Base-by-base conservation (phyloP, 2,888 invertebrate species). In the Odontothrips loti region DNA sequence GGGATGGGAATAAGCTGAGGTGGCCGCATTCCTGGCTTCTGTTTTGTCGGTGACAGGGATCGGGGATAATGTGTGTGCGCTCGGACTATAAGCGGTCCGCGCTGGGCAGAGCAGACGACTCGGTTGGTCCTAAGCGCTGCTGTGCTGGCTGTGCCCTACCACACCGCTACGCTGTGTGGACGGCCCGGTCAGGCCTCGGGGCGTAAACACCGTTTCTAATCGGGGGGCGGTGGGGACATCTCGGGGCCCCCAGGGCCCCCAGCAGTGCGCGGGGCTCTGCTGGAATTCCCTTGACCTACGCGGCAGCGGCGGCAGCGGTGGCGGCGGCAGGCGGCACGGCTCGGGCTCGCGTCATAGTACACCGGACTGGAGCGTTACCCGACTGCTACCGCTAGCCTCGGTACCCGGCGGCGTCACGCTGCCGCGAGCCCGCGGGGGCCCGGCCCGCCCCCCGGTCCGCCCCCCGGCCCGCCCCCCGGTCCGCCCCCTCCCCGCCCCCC, bases 141-240 rank as follows among this genome's bases (percentile, higher is more conserved):
- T n/a, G n/a, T n/a, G n/a, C n/a, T n/a, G n/a, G n/a, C n/a, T 6
- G 34, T 6, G 34, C 34, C 34, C 34, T 43, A 43, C 34, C 34
- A 6, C 34, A 6, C 34, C 6, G 34, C 34, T 6, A 6, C 34
- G 34, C 34, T 43, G 34, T 6, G 2, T 43, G 34, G 34, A 43
- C 34, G n/a, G n/a, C n/a, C n/a, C 68, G 68, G 27, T 27, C n/a
- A 27, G 3, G 27, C 11, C 23, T 2, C 23, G 23, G 9, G 68
- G 11, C 68, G 23, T 75, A 75, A 75, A 75, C 68, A 75, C 68
- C 68, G 68, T 75, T 75, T 23, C 68, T 27, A 75, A 75, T 75
- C 68, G 68, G 27, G 10, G 27, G 10, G 8, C 23, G 11, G 9
- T 27, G 68, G 68, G n/a, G 68, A 75, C 68, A 75, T n/a, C 68